Conservation (phyloP, 2,888 invertebrate genomes). For the Alentia gelatinosa region DNA sequence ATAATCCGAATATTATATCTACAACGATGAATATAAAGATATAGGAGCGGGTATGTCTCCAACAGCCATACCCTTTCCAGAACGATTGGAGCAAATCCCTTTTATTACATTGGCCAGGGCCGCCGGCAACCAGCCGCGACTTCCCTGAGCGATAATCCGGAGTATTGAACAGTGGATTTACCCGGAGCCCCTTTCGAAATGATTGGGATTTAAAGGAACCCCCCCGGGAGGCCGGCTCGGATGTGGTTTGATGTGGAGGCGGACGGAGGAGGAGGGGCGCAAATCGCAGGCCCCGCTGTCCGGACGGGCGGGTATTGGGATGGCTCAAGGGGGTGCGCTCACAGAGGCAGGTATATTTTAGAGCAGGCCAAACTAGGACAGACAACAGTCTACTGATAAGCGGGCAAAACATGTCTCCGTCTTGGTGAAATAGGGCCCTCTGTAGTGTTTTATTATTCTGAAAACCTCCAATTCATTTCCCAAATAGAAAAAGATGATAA, state of each 20-base stretch:
- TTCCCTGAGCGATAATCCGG: constrained; percentile 26
- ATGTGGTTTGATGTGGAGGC: not conserved
- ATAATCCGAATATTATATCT: not conserved
- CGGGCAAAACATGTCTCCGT: too few species aligned
- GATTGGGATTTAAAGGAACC: constrained; percentile 37
- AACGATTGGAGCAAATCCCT: constrained; percentile 29
- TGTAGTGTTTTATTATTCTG: too few species aligned
- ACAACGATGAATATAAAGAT: not conserved
- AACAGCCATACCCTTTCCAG: not conserved
- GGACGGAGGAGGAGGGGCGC: not conserved
- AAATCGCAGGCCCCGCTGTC: not conserved
- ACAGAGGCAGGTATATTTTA: not conserved
- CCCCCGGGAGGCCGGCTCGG: not conserved
- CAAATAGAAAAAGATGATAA: too few species aligned
- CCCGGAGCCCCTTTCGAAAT: constrained; percentile 17
- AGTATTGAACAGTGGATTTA: constrained; percentile 37
- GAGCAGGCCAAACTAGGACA: not conserved
- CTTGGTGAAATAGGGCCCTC: too few species aligned
- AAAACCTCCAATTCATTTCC: too few species aligned
- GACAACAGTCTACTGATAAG: too few species aligned
- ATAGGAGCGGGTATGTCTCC: not conserved
- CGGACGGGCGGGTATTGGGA: not conserved
- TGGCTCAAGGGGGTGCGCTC: not conserved
- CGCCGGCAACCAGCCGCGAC: not conserved
- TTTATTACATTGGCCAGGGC: not conserved